Evolutionary conservation across 2,888 invertebrate species (phyloP), one percentile per base, ranked within the genome.

Genomic region (Drosophila hamatofila): DNA sequence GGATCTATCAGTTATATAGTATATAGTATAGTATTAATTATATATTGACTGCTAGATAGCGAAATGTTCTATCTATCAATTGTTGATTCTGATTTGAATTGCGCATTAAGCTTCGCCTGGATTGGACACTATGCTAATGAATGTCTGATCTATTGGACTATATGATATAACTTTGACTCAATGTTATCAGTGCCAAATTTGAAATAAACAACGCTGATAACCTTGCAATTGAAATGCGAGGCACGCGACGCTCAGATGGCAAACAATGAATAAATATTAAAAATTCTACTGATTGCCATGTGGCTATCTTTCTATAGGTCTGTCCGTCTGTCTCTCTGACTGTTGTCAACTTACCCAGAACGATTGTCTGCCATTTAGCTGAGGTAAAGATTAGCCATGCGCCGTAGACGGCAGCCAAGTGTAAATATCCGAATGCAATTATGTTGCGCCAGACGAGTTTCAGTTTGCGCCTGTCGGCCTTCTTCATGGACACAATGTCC

Each of bases 401-500:
- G 57, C 97, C 97, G 90, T 96, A 97, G 0, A 97, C 60, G 0
- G 96, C 96, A 3, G 95, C 96, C 55, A 95, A 42, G 91, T 97
- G 97, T 71, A 97, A 94, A 90, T 96, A 96, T 11, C 94, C 93
- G 90, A 97, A 97, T 1, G 96, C 94, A n/a, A 96, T 92, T 55
- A 97, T 96, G 91, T 97, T 97, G 79, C 96, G 94, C 97, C 97
- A 97, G 9, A 97, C 97, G 52, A 96, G 92, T 90, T 94, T 93
- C 41, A 94, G 90, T 67, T 95, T 94, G 48, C 94, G 93, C 67
- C 93, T 93, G 65, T 95, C 95, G 1, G 95, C 95, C 63, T 91
- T 89, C 72, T 95, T 95, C 58, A 94, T 89, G 12, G 92, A 92
- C 0, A 93, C 93, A 16, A 95, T 94, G 75, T 95, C 94, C 90